These are phyloP conservation scores for Synergus gifuensis DNA, from an alignment of 2,888 invertebrate species.

Conservation along the genomic window DNA sequence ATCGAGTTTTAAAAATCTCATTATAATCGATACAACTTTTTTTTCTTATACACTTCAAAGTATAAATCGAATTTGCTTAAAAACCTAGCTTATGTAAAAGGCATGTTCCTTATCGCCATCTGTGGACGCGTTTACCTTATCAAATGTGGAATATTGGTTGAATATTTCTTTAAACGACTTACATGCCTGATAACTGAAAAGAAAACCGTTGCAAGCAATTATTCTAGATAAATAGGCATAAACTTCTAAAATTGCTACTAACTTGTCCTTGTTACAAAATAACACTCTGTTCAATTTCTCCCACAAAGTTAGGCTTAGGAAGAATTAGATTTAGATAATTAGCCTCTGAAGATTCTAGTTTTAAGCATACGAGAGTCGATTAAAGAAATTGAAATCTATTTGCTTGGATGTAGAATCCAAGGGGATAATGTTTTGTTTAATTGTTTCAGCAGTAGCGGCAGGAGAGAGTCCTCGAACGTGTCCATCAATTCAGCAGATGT, in stretches of 20 bases:
- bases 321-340: not conserved
- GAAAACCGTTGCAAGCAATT: constrained; percentile 14
- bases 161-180: constrained; percentile 16
- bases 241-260: not conserved
- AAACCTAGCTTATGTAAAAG: not conserved
- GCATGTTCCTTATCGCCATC: not conserved
- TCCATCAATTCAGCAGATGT: constrained; percentile 64
- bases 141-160: constrained; percentile 23
- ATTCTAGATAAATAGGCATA: constrained; percentile 2
- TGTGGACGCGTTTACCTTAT: constrained; percentile 11
- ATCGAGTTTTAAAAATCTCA: not conserved
- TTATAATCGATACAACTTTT: not conserved
- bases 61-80: not conserved
- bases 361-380: not conserved
- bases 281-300: not conserved
- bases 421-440: not conserved
- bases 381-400: constrained; percentile 1
- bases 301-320: not conserved
- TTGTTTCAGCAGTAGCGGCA: constrained; percentile 67
- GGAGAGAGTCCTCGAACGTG: constrained; percentile 72
- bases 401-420: not conserved
- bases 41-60: not conserved
- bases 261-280: not conserved
- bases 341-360: not conserved
- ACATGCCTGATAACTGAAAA: constrained; percentile 12